Base-by-base conservation (phyloP, 2,113 vertebrate genomes). In the Epinephelus fuscoguttatus region DNA sequence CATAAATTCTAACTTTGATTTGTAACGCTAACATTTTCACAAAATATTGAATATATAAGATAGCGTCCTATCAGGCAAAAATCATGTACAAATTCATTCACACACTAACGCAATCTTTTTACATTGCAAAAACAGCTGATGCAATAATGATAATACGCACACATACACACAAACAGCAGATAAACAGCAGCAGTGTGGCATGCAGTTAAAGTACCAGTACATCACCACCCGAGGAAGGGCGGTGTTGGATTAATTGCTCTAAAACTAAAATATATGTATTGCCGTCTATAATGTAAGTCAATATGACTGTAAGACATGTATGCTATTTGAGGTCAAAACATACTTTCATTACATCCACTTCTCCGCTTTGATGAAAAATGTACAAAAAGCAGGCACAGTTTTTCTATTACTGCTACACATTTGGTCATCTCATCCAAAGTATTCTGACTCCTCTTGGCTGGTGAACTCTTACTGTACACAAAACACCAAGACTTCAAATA, bases 391-490 rank as follows among this genome's bases (percentile, higher is more conserved):
- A 85, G 84, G 84, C 77, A 87, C 77, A 80, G 45, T 70, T 81
- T 82, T 27, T 56, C 47, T 57, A 67, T 23, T 37, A 63, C 79
- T 86, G 80, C 89, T 83, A 87, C 73, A 81, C 17, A 79, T 67
- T 94, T 94, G 93, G 94, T 93, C 93, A 90, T 91, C 23, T 85
- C 57, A 83, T 88, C 67, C 62, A 81, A 85, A 89, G 75, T 57
- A 82, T 74, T 86, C 62, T 49, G 63, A 72, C 56, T 78, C 40
- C 25, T 74, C 21, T 66, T 84, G 64, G 47, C 66, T 8, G 2
- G n/a, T 79, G 52, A 82, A 80, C 37, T 49, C 69, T 68, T 61
- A 64, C 69, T 47, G n/a, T 52, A 82, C n/a, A 81, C 37, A 70
- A 53, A 84, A 78, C 59, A 77, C 49, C 79, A 78, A 80, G 19